Conservation (phyloP, 2,113 vertebrate species). For the Psittacula cyanocephala region DNA sequence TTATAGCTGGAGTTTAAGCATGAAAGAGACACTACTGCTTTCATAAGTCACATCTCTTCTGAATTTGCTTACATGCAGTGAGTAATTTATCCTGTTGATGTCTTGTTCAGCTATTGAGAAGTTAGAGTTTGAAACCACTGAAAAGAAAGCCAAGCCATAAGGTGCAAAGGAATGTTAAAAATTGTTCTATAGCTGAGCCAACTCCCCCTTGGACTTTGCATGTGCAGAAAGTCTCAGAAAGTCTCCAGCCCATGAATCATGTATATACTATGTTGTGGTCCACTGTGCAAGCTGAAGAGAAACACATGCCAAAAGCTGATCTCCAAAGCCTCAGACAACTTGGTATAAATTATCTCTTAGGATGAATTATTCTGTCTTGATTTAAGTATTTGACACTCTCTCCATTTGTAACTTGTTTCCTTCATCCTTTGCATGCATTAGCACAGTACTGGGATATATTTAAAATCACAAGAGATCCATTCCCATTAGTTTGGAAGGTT, state of each 20-base stretch:
- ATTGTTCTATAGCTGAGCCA: neutral
- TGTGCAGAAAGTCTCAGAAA: constrained; percentile 32
- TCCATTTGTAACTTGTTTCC: constrained; percentile 23
- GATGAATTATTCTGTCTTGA: constrained; percentile 52
- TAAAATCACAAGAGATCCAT: constrained; percentile 30
- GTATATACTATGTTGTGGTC: neutral
- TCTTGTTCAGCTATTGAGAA: constrained; percentile 14
- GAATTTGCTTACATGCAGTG: neutral
- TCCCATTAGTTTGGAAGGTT: neutral
- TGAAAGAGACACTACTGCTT: neutral
- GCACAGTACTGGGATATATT: neutral
- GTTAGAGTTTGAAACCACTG: neutral
- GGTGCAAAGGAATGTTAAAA: constrained; percentile 15
- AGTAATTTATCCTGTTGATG: constrained; percentile 7
- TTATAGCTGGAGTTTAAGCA: neutral
- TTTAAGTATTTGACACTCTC: neutral
- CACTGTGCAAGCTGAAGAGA: neutral
- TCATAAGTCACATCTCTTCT: neutral
- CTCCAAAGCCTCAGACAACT: constrained; percentile 40
- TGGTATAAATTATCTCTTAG: constrained; percentile 43
- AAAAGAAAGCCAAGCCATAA: neutral
- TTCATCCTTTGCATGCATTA: constrained; percentile 16
- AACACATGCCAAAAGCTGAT: constrained; percentile 16
- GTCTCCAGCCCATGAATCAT: constrained; percentile 42
- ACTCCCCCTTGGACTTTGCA: neutral